Conservation (phyloP, 2,113 vertebrate genomes). For the Pycnonotus jocosus region DNA sequence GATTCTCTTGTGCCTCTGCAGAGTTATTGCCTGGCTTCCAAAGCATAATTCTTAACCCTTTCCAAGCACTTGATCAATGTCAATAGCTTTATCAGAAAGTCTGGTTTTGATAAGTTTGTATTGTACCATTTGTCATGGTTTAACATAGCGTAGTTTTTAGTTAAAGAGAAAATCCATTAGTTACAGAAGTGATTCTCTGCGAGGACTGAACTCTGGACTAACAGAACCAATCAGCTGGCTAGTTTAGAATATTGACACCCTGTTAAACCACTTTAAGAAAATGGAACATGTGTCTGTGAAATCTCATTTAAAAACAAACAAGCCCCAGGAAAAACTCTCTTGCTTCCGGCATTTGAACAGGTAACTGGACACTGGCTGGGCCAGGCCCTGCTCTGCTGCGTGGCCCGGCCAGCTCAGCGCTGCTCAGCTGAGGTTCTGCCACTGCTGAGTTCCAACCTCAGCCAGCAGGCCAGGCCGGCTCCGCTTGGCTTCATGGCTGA, state of each 20-base stretch:
- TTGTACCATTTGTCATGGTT: neutral
- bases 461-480: neutral
- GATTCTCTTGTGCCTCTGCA: neutral
- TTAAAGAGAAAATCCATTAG: neutral
- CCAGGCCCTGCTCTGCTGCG: neutral
- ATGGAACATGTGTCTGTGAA: no score
- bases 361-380: neutral
- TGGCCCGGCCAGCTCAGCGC: neutral
- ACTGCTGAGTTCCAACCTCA: accelerated
- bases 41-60: neutral
- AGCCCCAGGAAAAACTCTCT: neutral
- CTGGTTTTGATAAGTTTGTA: neutral
- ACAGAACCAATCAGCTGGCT: neutral
- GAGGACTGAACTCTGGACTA: neutral
- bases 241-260: no score
- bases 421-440: no score
- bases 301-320: neutral
- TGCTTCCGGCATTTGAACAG: neutral
- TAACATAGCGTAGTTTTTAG: neutral
- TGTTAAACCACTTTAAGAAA: neutral
- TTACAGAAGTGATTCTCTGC: neutral
- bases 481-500: accelerated
- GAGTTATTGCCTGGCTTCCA: neutral
- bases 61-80: neutral
- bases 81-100: neutral